Conservation (phyloP, 2,797 vertebrate genomes). For the Serranus cabrilla region DNA sequence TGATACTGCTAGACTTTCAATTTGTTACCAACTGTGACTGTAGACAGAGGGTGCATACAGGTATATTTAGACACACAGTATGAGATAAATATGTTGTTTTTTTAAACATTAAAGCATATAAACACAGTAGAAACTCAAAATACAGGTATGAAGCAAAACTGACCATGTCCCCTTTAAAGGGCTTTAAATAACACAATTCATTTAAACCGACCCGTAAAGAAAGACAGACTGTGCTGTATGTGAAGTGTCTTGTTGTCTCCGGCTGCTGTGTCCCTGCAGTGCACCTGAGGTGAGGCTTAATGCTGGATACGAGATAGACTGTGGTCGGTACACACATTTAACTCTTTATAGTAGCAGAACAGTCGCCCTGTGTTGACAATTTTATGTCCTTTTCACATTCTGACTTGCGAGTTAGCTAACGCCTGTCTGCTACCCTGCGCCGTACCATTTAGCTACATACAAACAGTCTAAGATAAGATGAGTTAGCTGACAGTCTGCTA, state of each 20-base stretch:
- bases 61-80: no score
- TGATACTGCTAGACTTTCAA: no score
- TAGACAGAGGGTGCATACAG: no score
- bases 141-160: no score
- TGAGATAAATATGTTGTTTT: no score
- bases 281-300: not conserved
- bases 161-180: no score
- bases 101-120: no score
- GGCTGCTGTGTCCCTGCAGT: not conserved
- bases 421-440: not conserved
- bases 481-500: not conserved
- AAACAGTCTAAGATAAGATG: no score
- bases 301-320: not conserved
- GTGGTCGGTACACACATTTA: not conserved
- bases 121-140: no score
- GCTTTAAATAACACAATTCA: not conserved
- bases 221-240: not conserved
- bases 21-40: no score
- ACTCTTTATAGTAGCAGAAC: fast-evolving
- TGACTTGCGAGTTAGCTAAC: not conserved
- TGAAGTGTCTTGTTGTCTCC: not conserved
- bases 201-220: not conserved
- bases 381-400: not conserved
- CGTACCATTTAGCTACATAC: not conserved
- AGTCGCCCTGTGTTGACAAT: no score